Evolutionary conservation across 2,888 invertebrate genomes (phyloP), one percentile per base, ranked within the genome.

Genomic region (Nematopogon swammerdamellus): DNA sequence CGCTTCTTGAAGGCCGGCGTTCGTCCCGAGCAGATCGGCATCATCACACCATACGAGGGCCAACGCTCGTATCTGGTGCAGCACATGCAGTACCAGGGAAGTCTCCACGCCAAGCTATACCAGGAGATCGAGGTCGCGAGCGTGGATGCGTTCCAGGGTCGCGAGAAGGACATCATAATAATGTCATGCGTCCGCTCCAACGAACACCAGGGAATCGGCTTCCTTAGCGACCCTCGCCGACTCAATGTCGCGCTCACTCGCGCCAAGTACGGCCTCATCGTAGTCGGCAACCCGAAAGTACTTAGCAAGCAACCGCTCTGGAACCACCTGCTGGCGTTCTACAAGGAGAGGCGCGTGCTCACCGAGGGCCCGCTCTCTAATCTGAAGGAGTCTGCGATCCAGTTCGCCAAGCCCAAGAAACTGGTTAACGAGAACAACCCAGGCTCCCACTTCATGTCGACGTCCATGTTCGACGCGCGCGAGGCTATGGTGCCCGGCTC

Each of bases 81-180:
- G 65, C 95, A 97, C 67, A 98, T 99, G 97, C 97, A 98, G 70
- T 96, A 96, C 66, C 97, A 97, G 66, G 99, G 99, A 11, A 92
- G 96, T 11, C 79, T 99, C 50, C 97, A 98, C 66, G 91, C 95
- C 36, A 97, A 97, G 64, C 80, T 99, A 0, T 99, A 99, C 67
- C 91, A 97, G 75, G 97, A 98, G 66, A 96, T 99, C 50, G 99
- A 99, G 75, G 97, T 99, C 0, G 99, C 98, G 8, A 97, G 97
- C 72, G 99, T 99, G 2, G 99, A 99, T 70, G 99, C 99, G 0
- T 99, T 99, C 70, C 97, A 98, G 71, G 99, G 99, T 0, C 83
- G 99, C 47, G 99, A 99, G 66, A 99, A 99, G 64, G 99, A 99
- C 64, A 92, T 98, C 51, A 99, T 99, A 57, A 96, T 99, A 49